Evolutionary conservation across 2,797 vertebrate species (phyloP).

Genomic region (Hozukius guyotensis): DNA sequence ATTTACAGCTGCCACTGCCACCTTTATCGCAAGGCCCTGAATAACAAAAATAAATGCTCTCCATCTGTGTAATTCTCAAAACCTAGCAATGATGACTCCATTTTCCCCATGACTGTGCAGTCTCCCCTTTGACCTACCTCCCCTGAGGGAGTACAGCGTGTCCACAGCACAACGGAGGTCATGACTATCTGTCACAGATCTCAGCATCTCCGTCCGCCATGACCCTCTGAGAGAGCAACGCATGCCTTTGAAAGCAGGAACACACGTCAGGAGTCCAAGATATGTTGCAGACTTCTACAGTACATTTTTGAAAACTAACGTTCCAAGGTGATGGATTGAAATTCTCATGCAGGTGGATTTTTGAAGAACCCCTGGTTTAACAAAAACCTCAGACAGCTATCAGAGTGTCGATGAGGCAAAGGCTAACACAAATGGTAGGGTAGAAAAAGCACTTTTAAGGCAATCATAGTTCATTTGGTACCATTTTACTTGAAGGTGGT

Average conservation of each 20-base stretch:
- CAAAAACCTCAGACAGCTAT: neutral
- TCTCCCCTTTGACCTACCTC: slow-evolving; percentile 53
- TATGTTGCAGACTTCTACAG: neutral
- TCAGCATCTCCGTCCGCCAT: neutral
- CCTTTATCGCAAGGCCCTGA: neutral
- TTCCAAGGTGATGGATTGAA: neutral
- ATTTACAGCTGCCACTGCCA: neutral
- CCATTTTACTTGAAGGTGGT: neutral
- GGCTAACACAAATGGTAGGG: neutral
- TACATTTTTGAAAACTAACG: neutral
- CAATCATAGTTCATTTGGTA: neutral
- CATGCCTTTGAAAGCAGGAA: neutral
- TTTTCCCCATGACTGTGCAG: slow-evolving; percentile 19
- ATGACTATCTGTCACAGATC: slow-evolving; percentile 21
- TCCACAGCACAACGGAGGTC: slow-evolving; percentile 25
- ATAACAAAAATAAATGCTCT: neutral
- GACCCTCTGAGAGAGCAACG: neutral
- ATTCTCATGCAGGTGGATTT: neutral
- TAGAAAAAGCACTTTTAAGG: neutral
- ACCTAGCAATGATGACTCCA: slow-evolving; percentile 32
- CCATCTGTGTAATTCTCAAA: slow-evolving; percentile 17
- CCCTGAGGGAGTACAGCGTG: neutral
- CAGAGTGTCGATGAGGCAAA: neutral
- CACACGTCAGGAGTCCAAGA: neutral
- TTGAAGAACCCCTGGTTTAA: neutral